Evolutionary conservation across 2,888 invertebrate species (phyloP), one percentile per base, ranked within the genome.

Genomic region (Choreutis nemorana): DNA sequence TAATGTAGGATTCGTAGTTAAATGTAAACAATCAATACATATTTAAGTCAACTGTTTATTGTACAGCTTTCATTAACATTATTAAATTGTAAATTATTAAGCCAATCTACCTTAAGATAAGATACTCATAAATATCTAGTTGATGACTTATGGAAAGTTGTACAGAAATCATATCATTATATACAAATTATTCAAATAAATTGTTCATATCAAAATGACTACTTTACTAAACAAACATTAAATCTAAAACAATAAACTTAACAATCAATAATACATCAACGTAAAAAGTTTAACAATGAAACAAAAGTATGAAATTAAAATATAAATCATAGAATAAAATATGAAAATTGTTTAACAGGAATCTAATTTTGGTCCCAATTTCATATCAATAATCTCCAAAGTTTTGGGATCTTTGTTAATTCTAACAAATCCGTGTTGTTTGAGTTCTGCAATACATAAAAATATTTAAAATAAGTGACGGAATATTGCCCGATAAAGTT

Each of bases 131-230:
- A 62, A 63, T 67, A 71, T 73, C 72, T 73, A 75, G 73, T 75
- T 71, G 61, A 65, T 64, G 66, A 68, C 59, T 55, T 63, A 60
- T 75, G 68, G 72, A 73, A 70, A 72, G 58, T 55, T 77, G 77
- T 75, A 78, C 75, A 78, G 77, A 78, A 75, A 75, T 73, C 77
- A 78, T 78, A 78, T 78, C 77, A 75, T 64, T 64, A 61, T 66
- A 60, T 71, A 73, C 65, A 70, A 73, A 77, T 65, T 67, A 71
- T 66, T 72, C 66, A 72, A 78, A 73, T 77, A 75, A 78, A 75
- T 66, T 70, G 73, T 75, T 75, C 72, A 70, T 77, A 77, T 75
- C 70, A 63, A 56, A 40, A 22, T 23, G 9, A 25, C 7, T 32
- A 39, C 60, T 63, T 60, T 31, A 54, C 53, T 30, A 15, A 33